Evolutionary conservation across 2,888 invertebrate species (phyloP).

Genomic region (Busseola fusca): DNA sequence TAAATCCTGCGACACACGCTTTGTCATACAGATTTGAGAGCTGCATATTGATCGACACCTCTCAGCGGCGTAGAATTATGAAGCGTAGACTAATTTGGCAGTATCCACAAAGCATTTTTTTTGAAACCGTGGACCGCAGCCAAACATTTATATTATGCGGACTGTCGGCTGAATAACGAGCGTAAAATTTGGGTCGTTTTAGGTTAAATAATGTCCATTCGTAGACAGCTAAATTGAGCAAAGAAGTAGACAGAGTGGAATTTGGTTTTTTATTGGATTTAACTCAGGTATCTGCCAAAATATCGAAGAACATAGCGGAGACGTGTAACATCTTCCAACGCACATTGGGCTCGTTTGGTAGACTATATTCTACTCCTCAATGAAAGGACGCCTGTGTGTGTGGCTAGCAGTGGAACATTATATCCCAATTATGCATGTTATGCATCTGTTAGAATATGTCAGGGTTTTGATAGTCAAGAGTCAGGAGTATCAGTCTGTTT

Average conservation of each 20-base stretch:
- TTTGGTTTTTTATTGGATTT: background rate
- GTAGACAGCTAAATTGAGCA: background rate
- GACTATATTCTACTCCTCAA: too few species aligned
- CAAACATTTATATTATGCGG: constrained; percentile 46
- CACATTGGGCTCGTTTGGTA: too few species aligned
- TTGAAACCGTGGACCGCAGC: constrained; percentile 46
- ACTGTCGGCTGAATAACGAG: constrained; percentile 33
- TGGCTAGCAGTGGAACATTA: too few species aligned
- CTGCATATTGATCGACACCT: constrained; percentile 54
- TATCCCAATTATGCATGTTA: too few species aligned
- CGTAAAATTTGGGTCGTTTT: constrained; percentile 39
- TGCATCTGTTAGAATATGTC: too few species aligned
- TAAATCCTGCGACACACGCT: constrained; percentile 22
- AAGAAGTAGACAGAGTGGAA: background rate
- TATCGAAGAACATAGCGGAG: too few species aligned
- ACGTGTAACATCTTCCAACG: too few species aligned
- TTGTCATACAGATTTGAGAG: constrained; percentile 45
- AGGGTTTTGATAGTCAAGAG: too few species aligned
- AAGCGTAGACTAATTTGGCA: constrained; percentile 56
- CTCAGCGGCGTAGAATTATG: constrained; percentile 26
- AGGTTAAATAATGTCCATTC: constrained; percentile 9
- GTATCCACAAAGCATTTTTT: constrained; percentile 40
- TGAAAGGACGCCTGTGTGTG: too few species aligned
- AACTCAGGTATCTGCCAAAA: background rate
- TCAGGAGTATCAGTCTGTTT: too few species aligned